phyloP scores from a whole-genome alignment of 2,888 invertebrate species.

The Napeogenes sylphis region DNA sequence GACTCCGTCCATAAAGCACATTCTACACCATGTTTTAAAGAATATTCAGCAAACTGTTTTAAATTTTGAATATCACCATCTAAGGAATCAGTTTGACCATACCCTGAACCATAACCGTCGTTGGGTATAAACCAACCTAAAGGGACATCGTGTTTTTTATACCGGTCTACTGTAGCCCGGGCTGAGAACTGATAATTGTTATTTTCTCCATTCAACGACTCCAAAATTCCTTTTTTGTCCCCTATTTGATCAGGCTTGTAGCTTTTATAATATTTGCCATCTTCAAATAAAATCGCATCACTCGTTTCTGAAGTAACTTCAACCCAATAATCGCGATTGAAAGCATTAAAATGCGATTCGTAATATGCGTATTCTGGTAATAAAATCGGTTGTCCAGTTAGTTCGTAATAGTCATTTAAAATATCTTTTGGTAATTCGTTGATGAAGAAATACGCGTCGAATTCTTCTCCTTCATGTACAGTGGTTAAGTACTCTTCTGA shows the following conservation, averaged over 20 bases:
- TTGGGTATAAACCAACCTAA: conserved; percentile 71
- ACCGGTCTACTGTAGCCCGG: conserved; percentile 68
- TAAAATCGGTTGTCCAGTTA: conserved; percentile 61
- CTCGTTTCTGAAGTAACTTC: conserved; percentile 44
- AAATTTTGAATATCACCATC: conserved; percentile 65
- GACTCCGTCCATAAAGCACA: conserved; percentile 69
- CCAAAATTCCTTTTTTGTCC: conserved; percentile 56
- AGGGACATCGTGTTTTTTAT: conserved; percentile 61
- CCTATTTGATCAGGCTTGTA: conserved; percentile 57
- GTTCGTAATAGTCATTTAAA: conserved; percentile 62
- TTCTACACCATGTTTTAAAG: conserved; percentile 57
- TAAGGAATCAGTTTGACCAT: conserved; percentile 64
- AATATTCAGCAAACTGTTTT: conserved; percentile 55
- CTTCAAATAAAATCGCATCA: conserved; percentile 61
- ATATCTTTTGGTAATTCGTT: conserved; percentile 51
- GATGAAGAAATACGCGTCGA: conserved; percentile 66
- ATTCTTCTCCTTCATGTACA: conserved; percentile 47
- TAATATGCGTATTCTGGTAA: conserved; percentile 69
- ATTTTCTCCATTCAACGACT: conserved; percentile 68
- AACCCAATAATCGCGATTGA: conserved; percentile 71
- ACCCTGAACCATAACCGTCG: conserved; percentile 69
- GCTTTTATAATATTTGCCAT: conserved; percentile 62
- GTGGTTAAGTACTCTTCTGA: conserved; percentile 40
- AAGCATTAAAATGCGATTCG: conserved; percentile 67
- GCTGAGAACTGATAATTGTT: conserved; percentile 71